A percentile compares a stretch with the other conserved stretches of the same genome.
Evolutionary conservation across 2,797 vertebrate genomes (phyloP).

Genomic region (Lepilemur ruficaudatus): DNA sequence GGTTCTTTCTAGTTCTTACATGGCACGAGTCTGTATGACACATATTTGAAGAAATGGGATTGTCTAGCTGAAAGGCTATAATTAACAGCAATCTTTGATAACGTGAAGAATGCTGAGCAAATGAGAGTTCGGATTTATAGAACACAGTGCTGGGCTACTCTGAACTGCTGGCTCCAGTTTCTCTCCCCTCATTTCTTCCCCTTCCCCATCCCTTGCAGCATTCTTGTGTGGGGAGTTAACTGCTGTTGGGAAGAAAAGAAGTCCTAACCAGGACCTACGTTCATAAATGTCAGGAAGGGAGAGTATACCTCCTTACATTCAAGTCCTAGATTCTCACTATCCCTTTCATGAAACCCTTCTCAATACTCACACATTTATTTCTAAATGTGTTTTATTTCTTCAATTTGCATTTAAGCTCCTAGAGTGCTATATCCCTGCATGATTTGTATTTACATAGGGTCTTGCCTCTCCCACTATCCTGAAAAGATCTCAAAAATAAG

Average conservation of each 20-base stretch:
- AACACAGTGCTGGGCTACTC: neutral
- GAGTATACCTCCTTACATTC: neutral
- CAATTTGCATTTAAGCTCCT: constrained; percentile 12
- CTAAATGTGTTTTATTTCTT: constrained; percentile 32
- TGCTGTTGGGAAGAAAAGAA: neutral
- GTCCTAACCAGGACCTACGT: neutral
- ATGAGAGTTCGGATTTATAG: neutral
- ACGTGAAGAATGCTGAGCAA: neutral
- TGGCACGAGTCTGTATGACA: neutral
- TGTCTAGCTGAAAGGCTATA: neutral
- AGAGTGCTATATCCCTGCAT: neutral
- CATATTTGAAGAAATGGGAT: neutral
- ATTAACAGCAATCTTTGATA: neutral
- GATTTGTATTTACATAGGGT: constrained; percentile 39
- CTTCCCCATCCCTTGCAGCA: rapidly evolving
- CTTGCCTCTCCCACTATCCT: neutral
- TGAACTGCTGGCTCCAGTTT: neutral
- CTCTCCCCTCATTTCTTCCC: neutral
- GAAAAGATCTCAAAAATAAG: neutral
- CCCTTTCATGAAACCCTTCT: neutral
- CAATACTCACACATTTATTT: neutral
- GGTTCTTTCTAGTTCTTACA: neutral
- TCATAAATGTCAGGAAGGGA: neutral
- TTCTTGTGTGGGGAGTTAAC: neutral
- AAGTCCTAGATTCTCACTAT: neutral